phyloP scores from a whole-genome alignment of 2,113 vertebrate genomes.

The Hirundichthys speculiger region DNA sequence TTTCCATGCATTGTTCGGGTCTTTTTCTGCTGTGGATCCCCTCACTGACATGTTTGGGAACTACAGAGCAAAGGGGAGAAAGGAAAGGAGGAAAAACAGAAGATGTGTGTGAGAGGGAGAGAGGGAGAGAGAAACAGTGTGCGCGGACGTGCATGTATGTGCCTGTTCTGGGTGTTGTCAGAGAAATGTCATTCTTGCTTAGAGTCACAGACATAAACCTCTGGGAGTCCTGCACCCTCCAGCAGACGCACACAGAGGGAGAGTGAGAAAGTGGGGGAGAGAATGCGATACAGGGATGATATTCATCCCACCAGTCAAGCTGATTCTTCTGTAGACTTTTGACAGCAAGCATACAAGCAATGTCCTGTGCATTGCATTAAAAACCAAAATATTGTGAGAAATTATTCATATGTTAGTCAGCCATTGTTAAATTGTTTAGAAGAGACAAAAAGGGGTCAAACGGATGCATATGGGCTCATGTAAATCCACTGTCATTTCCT shows the following conservation, averaged over 20 bases:
- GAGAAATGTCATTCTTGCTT: slow-evolving; percentile 79
- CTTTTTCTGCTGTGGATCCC: slow-evolving; percentile 42
- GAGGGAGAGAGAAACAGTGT: not conserved
- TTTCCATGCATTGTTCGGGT: slow-evolving; percentile 39
- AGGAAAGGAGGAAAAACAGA: slow-evolving; percentile 31
- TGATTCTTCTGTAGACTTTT: slow-evolving; percentile 34
- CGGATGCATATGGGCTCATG: not conserved
- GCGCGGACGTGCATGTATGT: slow-evolving; percentile 35
- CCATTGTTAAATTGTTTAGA: slow-evolving; percentile 15
- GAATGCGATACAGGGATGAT: slow-evolving; percentile 62
- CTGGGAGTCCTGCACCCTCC: slow-evolving; percentile 73
- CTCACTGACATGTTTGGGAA: slow-evolving; percentile 62
- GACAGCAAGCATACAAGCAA: slow-evolving; percentile 48
- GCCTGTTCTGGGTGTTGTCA: slow-evolving; percentile 73
- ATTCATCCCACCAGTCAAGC: slow-evolving; percentile 62
- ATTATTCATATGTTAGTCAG: slow-evolving; percentile 8
- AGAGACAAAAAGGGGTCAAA: slow-evolving; percentile 2
- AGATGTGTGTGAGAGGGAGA: slow-evolving; percentile 29
- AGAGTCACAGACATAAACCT: slow-evolving; percentile 76
- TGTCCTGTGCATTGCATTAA: slow-evolving; percentile 15
- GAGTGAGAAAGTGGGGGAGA: slow-evolving; percentile 53
- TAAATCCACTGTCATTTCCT: slow-evolving; percentile 16
- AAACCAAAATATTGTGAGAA: slow-evolving; percentile 4
- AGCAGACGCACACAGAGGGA: slow-evolving; percentile 64
- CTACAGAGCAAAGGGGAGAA: slow-evolving; percentile 39